These are phyloP conservation scores for Microtus richardsoni DNA, from an alignment of 2,113 vertebrate genomes.

Conservation along the genomic window DNA sequence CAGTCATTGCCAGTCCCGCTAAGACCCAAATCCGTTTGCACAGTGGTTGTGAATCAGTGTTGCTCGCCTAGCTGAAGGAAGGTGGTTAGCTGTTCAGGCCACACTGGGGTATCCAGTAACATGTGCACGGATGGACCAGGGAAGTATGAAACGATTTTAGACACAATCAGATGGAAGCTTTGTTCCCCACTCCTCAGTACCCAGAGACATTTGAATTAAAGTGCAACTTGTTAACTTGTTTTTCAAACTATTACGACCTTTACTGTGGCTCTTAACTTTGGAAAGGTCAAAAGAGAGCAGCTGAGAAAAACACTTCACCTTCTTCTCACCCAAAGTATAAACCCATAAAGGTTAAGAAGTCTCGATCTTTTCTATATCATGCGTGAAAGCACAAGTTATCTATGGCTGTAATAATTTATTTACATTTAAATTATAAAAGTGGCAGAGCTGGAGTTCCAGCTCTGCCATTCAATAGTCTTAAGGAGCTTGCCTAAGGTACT, in stretches of 20 bases:
- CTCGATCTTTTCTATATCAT: not conserved
- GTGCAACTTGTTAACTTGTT: not conserved
- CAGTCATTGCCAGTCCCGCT: not conserved
- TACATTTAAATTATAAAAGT: not conserved
- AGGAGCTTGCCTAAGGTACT: not conserved
- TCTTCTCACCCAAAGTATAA: not conserved
- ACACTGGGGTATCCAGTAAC: not conserved
- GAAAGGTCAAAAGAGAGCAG: slow-evolving; percentile 41
- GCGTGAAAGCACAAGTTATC: not conserved
- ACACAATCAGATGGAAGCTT: not conserved
- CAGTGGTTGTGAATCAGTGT: too few relatives aligned
- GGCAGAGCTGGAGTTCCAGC: not conserved
- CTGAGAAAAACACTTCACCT: not conserved
- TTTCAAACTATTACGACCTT: not conserved
- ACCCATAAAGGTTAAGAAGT: not conserved
- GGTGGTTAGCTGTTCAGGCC: too few relatives aligned
- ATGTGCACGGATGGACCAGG: not conserved
- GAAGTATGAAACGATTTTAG: not conserved
- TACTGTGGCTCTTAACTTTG: not conserved
- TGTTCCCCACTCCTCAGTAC: not conserved
- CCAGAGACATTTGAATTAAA: not conserved
- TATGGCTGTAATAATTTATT: not conserved
- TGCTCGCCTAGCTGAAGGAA: too few relatives aligned
- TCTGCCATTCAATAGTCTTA: not conserved
- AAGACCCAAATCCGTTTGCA: not conserved